Evolutionary conservation across 2,797 vertebrate genomes (phyloP).

Genomic region (Sylvilagus floridanus): DNA sequence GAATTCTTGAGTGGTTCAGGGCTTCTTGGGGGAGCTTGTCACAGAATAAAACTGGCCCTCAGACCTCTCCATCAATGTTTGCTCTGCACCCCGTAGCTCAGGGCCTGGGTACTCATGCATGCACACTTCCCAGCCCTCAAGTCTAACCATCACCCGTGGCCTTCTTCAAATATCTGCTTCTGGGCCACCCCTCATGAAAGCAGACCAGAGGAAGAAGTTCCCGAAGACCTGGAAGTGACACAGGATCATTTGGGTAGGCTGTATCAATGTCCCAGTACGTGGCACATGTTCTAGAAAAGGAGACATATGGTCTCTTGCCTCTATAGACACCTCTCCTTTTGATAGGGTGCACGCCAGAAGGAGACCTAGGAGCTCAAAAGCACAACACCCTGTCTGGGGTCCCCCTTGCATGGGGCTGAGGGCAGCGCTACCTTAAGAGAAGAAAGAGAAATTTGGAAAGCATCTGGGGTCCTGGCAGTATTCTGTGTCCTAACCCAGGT

Average conservation of each 20-base stretch:
- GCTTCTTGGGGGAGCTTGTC: neutral
- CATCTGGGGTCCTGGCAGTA: neutral
- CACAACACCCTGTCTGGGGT: neutral
- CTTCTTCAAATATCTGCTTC: neutral
- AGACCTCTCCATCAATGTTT: too few relatives aligned
- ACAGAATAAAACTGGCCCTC: neutral
- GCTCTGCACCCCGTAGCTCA: neutral
- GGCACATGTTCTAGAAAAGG: neutral
- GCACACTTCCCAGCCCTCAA: neutral
- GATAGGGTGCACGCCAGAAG: neutral
- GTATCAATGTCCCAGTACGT: neutral
- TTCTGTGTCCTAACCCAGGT: neutral
- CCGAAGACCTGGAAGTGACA: neutral
- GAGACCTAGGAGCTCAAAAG: neutral
- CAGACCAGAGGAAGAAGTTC: neutral
- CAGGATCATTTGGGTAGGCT: neutral
- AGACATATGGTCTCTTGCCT: neutral
- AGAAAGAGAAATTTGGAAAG: neutral
- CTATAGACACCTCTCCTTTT: neutral
- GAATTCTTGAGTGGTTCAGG: neutral
- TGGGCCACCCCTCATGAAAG: neutral
- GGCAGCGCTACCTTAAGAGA: neutral
- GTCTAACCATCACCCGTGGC: neutral
- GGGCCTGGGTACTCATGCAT: neutral
- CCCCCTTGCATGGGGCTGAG: neutral